Base-by-base conservation (phyloP, 64 coral and sea anemone genomes). In the Pachyseris speciosa region DNA sequence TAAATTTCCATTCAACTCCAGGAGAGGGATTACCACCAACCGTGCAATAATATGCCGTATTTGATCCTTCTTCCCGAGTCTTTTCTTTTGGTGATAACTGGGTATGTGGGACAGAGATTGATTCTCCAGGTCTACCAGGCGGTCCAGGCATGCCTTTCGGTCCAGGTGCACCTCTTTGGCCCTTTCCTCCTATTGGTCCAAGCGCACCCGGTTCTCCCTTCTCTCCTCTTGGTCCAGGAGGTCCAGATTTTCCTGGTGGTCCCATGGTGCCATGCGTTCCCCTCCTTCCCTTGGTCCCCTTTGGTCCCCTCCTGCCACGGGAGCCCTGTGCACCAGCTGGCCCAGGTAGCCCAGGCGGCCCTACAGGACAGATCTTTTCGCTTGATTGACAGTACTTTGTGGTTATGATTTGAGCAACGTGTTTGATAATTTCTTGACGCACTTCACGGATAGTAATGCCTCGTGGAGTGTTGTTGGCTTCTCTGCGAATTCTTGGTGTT, bases 141-240 rank as follows among this genome's bases (percentile, higher is more conserved):
- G 36, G 78, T 83, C 88, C 88, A 34, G 77, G 77, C 32, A 91
- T 43, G 4, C 88, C 77, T 38, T 19, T 75, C 61, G 60, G 74
- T 38, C 88, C 88, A 72, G 76, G 50, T 30, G n/a, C 63, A 5
- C 77, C 88, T 67, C 0, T 43, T 12, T 72, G 47, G 9, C 88
- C 88, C 7, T 83, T 91, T 22, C 16, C 49, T 12, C 87, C 86
- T 17, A 4, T 9, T 27, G 19, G 29, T 15, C 80, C 80, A 3
- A 39, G 80, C 61, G 19, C 1, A 24, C 51, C 55, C 44, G 34
- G 58, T 2, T 22, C 58, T 71, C 64, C 65, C n/a, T 30, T 58
- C 4, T 31, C 11, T 36, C 85, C 85, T 9, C 13, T 4, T 22
- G 70, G 70, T 0, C 85, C 85, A 11, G 65, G 1, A 28, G 36